phyloP scores from a whole-genome alignment of 2,888 invertebrate species.

The Clanis bilineata region DNA sequence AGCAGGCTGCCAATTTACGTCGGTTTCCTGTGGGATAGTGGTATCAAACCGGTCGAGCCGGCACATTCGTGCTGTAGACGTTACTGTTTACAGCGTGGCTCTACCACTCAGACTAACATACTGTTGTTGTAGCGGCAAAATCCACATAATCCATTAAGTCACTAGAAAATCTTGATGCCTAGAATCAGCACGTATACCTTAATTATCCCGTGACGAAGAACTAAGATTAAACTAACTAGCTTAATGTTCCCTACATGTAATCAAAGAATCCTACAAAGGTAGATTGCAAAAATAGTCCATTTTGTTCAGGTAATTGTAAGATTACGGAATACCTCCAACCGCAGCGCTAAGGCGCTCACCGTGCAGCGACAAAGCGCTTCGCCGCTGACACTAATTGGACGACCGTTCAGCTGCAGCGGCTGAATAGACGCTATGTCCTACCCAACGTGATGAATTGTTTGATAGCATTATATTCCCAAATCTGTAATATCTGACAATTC shows the following conservation, averaged over 20 bases:
- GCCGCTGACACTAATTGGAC: slow-evolving; percentile 40
- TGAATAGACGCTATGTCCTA: slow-evolving; percentile 3
- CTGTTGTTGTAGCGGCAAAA: no score
- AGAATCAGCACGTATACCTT: no score
- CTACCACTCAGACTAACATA: no score
- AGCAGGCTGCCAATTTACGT: no score
- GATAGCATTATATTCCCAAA: slow-evolving; percentile 1
- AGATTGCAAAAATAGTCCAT: neutral
- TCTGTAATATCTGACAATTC: neutral
- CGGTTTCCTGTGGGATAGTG: no score
- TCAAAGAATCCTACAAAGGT: neutral
- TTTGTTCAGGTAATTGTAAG: slow-evolving; percentile 23
- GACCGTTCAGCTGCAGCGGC: slow-evolving; percentile 20
- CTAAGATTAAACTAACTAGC: neutral
- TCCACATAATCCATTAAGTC: no score
- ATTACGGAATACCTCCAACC: slow-evolving; percentile 34
- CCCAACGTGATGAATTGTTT: neutral
- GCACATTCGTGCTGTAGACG: no score
- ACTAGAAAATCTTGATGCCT: no score
- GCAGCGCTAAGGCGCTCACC: slow-evolving; percentile 32
- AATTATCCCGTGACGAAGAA: no score
- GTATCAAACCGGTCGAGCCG: no score
- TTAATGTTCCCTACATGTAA: neutral
- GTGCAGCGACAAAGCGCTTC: slow-evolving; percentile 34
- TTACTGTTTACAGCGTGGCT: no score